A percentile compares a stretch with the other conserved stretches of the same genome.
Conservation (phyloP, 2,797 vertebrate species). For the Falco rusticolus region DNA sequence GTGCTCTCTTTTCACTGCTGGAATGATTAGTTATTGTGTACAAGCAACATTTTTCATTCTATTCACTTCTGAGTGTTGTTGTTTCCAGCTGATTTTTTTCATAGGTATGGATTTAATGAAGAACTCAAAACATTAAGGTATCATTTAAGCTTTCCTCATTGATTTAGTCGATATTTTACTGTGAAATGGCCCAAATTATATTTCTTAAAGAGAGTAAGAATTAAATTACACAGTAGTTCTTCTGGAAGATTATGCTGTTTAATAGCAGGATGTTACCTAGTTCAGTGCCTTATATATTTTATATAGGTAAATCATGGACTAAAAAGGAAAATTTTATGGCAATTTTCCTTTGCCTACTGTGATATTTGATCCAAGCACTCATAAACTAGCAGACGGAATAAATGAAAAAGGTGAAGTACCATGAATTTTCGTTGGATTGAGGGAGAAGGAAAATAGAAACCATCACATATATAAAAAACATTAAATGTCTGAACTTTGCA, state of each 20-base stretch:
- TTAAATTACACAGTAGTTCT: neutral
- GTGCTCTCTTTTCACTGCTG: neutral
- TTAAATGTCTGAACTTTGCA: neutral
- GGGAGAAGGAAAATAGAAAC: neutral
- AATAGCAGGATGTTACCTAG: neutral
- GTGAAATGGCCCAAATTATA: neutral
- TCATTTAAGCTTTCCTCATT: neutral
- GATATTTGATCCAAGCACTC: neutral
- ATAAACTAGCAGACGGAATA: neutral
- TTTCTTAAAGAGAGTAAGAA: conserved; percentile 12
- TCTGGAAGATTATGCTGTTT: neutral
- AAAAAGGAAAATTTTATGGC: neutral
- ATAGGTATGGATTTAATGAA: neutral
- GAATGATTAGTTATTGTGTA: neutral
- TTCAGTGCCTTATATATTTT: neutral
- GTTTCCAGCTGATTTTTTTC: neutral
- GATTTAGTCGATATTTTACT: neutral
- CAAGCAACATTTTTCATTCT: neutral
- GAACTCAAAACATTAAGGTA: neutral
- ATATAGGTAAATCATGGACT: neutral
- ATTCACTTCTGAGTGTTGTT: neutral
- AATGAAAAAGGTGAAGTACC: neutral
- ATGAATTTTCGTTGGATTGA: neutral
- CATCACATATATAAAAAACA: accelerated
- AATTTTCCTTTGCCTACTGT: neutral